phyloP scores from a whole-genome alignment of 2,888 invertebrate genomes.

The Perizoma affinitatum region DNA sequence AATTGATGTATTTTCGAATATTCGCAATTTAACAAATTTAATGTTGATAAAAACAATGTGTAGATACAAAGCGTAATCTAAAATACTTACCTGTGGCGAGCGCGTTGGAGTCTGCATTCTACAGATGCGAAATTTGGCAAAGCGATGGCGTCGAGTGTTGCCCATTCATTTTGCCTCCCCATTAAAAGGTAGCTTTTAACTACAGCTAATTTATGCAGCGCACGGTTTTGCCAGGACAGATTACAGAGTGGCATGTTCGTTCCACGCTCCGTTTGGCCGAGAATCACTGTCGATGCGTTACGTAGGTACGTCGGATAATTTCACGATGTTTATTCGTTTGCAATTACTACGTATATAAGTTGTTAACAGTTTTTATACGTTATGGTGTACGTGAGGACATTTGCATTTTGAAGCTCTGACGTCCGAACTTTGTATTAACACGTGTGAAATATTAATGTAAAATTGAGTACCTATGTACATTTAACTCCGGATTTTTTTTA shows the following conservation, averaged over 20 bases:
- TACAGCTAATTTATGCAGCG: constrained; percentile 79
- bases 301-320: constrained; percentile 61
- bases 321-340: constrained; percentile 58
- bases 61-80: constrained; percentile 53
- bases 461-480: too few relatives aligned
- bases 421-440: not conserved
- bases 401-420: constrained; percentile 3
- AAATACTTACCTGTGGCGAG: constrained; percentile 56
- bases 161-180: constrained; percentile 77
- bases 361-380: constrained; percentile 10
- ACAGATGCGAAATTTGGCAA: constrained; percentile 53
- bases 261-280: constrained; percentile 55
- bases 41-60: constrained; percentile 21
- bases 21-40: too few relatives aligned
- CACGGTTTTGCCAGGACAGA: constrained; percentile 75
- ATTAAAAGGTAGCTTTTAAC: constrained; percentile 81
- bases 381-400: constrained; percentile 6
- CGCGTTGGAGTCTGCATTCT: constrained; percentile 48
- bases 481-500: too few relatives aligned
- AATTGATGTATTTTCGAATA: too few relatives aligned
- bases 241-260: constrained; percentile 74
- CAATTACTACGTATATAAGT: constrained; percentile 20
- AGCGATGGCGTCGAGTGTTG: constrained; percentile 52
- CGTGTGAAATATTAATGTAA: too few relatives aligned
- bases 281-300: constrained; percentile 68